phyloP scores from a whole-genome alignment of 1,140 invertebrate species.

The Cydia amplana region DNA sequence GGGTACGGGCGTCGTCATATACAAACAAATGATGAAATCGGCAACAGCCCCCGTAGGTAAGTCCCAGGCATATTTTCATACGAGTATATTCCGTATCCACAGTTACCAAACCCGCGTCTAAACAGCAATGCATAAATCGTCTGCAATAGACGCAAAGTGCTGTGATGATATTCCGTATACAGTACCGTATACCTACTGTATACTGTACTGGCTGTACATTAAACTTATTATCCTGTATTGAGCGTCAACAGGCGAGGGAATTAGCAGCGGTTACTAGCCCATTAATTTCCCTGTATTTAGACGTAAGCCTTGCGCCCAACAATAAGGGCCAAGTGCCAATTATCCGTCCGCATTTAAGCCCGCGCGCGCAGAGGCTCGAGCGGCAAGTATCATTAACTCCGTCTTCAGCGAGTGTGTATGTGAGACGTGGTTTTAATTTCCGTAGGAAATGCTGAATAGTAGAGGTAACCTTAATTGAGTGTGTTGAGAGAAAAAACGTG shows the following conservation, averaged over 20 bases:
- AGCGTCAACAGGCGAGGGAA: background rate
- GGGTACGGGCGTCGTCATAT: no score
- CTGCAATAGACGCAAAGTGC: no score
- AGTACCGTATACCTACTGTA: no score
- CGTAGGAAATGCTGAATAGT: background rate
- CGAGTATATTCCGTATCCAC: no score
- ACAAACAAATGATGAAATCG: no score
- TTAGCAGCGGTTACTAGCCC: conserved; percentile 8
- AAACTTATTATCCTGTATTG: no score
- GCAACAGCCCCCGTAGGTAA: no score
- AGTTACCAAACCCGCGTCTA: no score
- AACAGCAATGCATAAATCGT: no score
- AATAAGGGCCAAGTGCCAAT: conserved; percentile 26
- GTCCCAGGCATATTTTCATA: no score
- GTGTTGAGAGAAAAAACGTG: background rate
- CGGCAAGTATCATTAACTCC: conserved; percentile 22
- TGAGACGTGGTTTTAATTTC: conserved; percentile 15
- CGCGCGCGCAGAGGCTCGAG: background rate
- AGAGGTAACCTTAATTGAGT: background rate
- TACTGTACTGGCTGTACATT: no score
- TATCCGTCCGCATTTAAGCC: conserved; percentile 3
- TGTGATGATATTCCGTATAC: no score
- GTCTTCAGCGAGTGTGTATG: background rate
- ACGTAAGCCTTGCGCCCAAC: conserved; percentile 9
- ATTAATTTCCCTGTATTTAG: conserved; percentile 24